phyloP scores from a whole-genome alignment of 2,113 vertebrate species.

The Nerophis lumbriciformis region DNA sequence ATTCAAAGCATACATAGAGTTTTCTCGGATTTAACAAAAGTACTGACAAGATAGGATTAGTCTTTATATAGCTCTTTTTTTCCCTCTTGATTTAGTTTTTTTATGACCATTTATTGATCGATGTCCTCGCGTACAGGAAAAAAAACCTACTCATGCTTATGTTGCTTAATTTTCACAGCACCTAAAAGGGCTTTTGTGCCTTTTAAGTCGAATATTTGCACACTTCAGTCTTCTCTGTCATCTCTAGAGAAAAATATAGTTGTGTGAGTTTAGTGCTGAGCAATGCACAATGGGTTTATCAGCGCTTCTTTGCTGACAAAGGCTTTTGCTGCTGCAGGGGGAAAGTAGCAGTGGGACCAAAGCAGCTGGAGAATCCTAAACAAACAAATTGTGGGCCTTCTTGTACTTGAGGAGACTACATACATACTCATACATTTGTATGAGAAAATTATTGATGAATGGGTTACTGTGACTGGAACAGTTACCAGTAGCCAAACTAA shows the following conservation, averaged over 20 bases:
- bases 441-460: too few relatives aligned
- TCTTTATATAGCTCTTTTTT: too few relatives aligned
- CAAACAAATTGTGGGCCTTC: background rate
- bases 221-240: background rate
- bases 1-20: too few relatives aligned
- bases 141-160: background rate
- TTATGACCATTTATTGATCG: background rate
- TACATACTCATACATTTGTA: too few relatives aligned
- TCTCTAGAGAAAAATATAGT: background rate
- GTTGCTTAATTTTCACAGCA: background rate
- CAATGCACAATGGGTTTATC: background rate
- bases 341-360: background rate
- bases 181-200: background rate
- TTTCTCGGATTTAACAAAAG: too few relatives aligned
- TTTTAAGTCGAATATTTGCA: background rate
- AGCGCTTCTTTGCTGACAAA: slow-evolving; percentile 1
- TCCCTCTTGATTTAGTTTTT: background rate
- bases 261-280: background rate
- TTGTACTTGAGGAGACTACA: too few relatives aligned
- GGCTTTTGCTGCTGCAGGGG: background rate
- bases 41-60: too few relatives aligned
- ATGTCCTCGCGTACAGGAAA: background rate
- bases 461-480: too few relatives aligned
- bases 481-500: too few relatives aligned
- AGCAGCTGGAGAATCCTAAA: background rate